Base-by-base conservation (phyloP, 2,888 invertebrate genomes). In the Caradrina clavipalpis region DNA sequence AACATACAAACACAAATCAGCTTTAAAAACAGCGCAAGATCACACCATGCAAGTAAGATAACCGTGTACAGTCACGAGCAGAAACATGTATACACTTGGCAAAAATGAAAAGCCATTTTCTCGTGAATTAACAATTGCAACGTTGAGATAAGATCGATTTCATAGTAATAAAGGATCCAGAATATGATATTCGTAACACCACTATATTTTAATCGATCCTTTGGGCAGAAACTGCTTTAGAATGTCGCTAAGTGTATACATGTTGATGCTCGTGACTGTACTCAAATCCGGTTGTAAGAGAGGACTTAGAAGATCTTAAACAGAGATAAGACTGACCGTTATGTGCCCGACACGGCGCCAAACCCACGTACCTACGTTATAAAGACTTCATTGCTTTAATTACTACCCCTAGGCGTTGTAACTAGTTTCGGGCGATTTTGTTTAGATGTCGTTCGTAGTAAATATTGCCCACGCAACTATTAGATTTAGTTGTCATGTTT, bases 381-480 rank as follows among this genome's bases (percentile, higher is more conserved):
- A 84, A 87, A 88, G 87, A 73, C 88, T 85, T 86, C 86, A 87
- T 87, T 81, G 83, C 72, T 78, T 81, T 88, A 88, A 88, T 88
- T 86, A 83, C 84, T 64, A 80, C 74, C 84, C 83, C 70, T 74
- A 74, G 84, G 84, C 84, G 19, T 17, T 56, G n/a, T 15, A 63
- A 70, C 71, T 56, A 49, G 76, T 80, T 61, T 39, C 11, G 15
- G 49, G 51, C 21, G 57, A 73, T 72, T 73, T 73, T 75, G 70
- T 83, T 54, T 65, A 67, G 51, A 64, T 69, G 64, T 69, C 45
- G 39, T 39, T 53, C 1, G 53, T 78, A 75, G 56, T 73, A 60
- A 62, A 63, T 61, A 67, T 58, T 51, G 59, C 72, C 75, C 49
- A 67, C 76, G 62, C 62, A 58, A 10, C 22, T 13, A 78, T 76